A percentile compares a stretch with the other conserved stretches of the same genome.
phyloP scores from a whole-genome alignment of 2,113 vertebrate genomes.

The Toxostoma redivivum region DNA sequence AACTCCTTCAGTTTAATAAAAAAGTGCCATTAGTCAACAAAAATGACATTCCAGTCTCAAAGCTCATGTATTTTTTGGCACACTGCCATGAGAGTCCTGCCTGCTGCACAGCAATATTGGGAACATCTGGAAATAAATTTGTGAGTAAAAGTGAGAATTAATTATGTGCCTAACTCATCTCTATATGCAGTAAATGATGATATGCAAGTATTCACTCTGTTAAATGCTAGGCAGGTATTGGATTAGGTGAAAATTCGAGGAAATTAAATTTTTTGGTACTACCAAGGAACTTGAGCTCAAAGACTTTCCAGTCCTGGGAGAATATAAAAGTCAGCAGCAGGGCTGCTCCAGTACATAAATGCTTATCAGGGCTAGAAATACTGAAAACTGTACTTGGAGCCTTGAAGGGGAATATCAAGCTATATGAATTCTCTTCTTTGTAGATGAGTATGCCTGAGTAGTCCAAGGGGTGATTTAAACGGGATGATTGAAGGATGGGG shows the following conservation, averaged over 20 bases:
- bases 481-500: not conserved
- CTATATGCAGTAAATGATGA: not conserved
- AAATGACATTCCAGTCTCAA: not conserved
- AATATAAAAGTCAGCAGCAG: not conserved
- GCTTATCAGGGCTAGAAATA: not conserved
- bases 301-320: not conserved
- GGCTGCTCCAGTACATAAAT: not conserved
- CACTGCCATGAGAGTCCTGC: not conserved
- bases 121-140: not conserved
- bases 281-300: not conserved
- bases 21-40: not conserved
- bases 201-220: not conserved
- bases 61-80: not conserved
- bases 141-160: not conserved
- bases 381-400: not conserved
- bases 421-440: not conserved
- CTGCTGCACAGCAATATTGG: not conserved
- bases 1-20: not conserved
- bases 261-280: not conserved
- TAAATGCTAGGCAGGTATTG: not conserved
- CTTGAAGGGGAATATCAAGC: not conserved
- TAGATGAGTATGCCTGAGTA: not conserved
- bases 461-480: not conserved
- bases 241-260: not conserved
- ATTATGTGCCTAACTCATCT: not conserved